Evolutionary conservation across 2,113 vertebrate genomes (phyloP).

Genomic region (Choloepus hoffmanni): DNA sequence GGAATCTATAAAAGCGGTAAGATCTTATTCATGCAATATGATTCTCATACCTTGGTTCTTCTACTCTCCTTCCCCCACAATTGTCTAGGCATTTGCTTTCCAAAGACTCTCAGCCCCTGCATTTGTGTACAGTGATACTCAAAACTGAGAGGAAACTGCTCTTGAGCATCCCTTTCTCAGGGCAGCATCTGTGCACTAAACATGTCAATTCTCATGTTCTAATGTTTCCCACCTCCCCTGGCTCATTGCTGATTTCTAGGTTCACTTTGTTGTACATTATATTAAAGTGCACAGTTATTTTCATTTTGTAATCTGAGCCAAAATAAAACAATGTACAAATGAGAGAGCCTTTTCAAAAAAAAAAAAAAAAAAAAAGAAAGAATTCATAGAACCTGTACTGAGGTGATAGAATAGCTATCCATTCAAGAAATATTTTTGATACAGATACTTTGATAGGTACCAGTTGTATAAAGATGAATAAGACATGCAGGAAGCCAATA

Average conservation of each 20-base stretch:
- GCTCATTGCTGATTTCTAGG: background rate
- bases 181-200: background rate
- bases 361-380: background rate
- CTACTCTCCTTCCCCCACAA: background rate
- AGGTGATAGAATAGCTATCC: background rate
- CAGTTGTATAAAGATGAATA: background rate
- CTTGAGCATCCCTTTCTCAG: background rate
- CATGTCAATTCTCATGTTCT: background rate
- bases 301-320: background rate
- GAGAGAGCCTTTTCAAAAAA: background rate
- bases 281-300: background rate
- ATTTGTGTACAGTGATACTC: background rate
- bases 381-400: background rate
- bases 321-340: background rate
- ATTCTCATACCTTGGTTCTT: background rate
- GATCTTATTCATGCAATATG: background rate
- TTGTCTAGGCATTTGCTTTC: background rate
- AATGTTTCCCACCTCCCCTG: background rate
- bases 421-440: conserved; percentile 34
- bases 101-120: background rate
- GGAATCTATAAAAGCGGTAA: background rate
- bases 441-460: background rate
- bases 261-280: background rate
- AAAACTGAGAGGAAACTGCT: background rate
- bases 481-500: background rate